Base-by-base conservation (phyloP, 2,113 vertebrate genomes). In the Misgurnus anguillicaudatus region DNA sequence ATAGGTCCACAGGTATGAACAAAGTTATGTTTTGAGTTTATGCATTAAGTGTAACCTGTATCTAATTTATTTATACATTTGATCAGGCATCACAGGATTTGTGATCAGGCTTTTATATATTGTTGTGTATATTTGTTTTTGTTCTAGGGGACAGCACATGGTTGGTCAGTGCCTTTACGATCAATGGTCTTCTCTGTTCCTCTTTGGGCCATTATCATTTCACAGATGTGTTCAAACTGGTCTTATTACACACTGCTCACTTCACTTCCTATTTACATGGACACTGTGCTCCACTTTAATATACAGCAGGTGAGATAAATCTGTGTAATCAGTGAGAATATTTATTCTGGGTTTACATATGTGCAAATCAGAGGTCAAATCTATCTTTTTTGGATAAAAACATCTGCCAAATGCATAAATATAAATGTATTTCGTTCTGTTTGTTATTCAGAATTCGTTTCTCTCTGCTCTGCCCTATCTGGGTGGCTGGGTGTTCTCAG, bases 221-320 rank as follows among this genome's bases (percentile, higher is more conserved):
- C 87, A 36, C 87, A 80, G 85, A 94, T 95, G 89, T 93, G 92
- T 64, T 66, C 80, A 0, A 91, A 92, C 89, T 96, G 94, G 94
- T 66, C 90, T 6, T 92, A 87, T 84, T 93, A 84, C 85, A 86
- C 91, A 1, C 75, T 94, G 75, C 80, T 92, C 78, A 89, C 92
- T 16, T 94, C 92, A 4, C 90, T 91, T 10, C 94, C 95, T 11
- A 94, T 85, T 0, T 96, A 96, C 87, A 92, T 96, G 93, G 84
- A 89, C 72, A 87, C 86, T 0, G 74, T 91, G 61, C 88, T 95
- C 82, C 92, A 91, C 77, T 94, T 95, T 39, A 86, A 93, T 82
- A 84, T 95, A 68, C 84, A 85, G 79, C 90, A 94, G 85, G 94
- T 92, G 42, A 83, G 85, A 13, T 4, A 57, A 57, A 58, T 17